A percentile compares a stretch with the other conserved stretches of the same genome.
phyloP scores from a whole-genome alignment of 2,113 vertebrate genomes.

The Thermophis baileyi region DNA sequence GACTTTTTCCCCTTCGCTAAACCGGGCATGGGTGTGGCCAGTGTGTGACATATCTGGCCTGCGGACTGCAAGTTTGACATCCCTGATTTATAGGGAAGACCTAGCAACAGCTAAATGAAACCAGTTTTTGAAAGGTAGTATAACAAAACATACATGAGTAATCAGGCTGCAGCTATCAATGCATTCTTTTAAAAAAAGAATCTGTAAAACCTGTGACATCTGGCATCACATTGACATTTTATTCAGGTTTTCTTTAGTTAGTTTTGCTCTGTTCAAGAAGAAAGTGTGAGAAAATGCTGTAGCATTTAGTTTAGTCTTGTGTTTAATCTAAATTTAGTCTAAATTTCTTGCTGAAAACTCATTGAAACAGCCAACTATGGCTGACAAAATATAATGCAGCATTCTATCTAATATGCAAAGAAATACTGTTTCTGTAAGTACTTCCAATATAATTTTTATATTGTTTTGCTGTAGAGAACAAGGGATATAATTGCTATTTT shows the following conservation, averaged over 20 bases:
- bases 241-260: not conserved
- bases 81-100: not conserved
- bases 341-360: constrained; percentile 22
- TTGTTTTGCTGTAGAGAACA: not conserved
- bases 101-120: not conserved
- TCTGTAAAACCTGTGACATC: not conserved
- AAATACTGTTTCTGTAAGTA: constrained; percentile 1
- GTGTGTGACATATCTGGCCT: no score
- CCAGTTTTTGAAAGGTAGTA: not conserved
- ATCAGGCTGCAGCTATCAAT: not conserved
- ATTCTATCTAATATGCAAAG: not conserved
- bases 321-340: not conserved
- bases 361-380: constrained; percentile 4
- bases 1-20: no score
- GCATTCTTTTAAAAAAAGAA: not conserved
- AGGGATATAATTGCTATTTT: constrained; percentile 1
- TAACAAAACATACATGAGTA: not conserved
- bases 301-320: not conserved
- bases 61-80: no score
- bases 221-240: not conserved
- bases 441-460: constrained; percentile 4
- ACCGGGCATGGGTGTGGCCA: no score
- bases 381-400: not conserved
- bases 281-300: constrained; percentile 14
- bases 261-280: not conserved